phyloP scores from a whole-genome alignment of 2,797 vertebrate species.

The Anas bernieri region DNA sequence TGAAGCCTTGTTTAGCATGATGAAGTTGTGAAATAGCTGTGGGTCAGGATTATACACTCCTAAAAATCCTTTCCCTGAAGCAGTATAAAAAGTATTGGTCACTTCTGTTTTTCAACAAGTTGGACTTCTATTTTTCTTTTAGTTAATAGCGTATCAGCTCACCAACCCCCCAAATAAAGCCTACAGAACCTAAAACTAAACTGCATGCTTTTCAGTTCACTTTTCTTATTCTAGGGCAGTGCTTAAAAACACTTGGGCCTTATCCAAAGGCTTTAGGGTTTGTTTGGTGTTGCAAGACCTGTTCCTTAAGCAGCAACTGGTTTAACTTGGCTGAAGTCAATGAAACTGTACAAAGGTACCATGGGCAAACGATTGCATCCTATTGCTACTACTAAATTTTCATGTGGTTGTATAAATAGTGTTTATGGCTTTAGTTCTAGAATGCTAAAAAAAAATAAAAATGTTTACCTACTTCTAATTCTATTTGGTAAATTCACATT shows the following conservation, averaged over 20 bases:
- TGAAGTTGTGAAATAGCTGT: conserved; percentile 72
- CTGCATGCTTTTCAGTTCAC: fast-evolving
- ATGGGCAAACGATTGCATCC: not conserved
- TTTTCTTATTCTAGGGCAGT: not conserved
- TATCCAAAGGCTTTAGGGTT: not conserved
- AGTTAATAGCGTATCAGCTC: not conserved
- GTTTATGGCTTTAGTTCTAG: not conserved
- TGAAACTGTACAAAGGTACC: not conserved
- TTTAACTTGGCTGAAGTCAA: not conserved
- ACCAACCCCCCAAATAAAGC: not conserved
- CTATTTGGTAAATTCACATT: not conserved
- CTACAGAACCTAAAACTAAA: not conserved
- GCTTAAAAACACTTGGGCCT: not conserved
- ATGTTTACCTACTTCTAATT: not conserved
- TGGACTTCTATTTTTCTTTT: not conserved
- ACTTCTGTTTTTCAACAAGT: fast-evolving
- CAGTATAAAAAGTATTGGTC: not conserved
- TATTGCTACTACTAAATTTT: not conserved
- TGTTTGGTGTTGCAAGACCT: not conserved
- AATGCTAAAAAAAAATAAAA: not conserved
- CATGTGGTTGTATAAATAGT: not conserved
- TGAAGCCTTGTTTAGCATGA: conserved; percentile 20
- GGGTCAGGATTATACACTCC: conserved; percentile 81
- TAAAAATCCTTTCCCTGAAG: conserved; percentile 86
- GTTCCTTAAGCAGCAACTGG: not conserved